phyloP scores from a whole-genome alignment of 2,797 vertebrate species.

The Anas flavirostris region DNA sequence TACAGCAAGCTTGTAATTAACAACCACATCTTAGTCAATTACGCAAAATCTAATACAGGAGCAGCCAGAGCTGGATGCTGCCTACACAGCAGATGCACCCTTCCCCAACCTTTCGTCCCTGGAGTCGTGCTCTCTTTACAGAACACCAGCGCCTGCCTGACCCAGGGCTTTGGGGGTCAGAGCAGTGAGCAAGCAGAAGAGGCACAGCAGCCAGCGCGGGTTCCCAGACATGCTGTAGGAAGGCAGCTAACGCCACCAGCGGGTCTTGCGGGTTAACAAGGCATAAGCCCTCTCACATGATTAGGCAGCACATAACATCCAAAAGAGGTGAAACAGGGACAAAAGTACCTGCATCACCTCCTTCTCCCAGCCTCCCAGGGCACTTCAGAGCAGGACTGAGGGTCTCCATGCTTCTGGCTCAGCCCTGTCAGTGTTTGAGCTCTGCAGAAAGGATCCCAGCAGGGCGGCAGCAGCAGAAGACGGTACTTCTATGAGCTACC shows the following conservation, averaged over 20 bases:
- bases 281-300: background rate
- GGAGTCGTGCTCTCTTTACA: background rate
- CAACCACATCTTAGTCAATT: background rate
- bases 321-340: background rate
- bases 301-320: background rate
- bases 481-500: background rate
- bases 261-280: background rate
- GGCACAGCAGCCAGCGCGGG: background rate
- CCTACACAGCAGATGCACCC: background rate
- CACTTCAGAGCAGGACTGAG: background rate
- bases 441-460: background rate
- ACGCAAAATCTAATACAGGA: slow-evolving; percentile 21
- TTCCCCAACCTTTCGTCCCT: background rate
- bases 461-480: background rate
- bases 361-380: background rate
- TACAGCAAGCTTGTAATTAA: slow-evolving; percentile 12
- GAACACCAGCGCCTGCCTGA: background rate
- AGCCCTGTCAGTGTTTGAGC: background rate
- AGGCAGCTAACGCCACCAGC: background rate
- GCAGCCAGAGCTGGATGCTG: slow-evolving; percentile 3
- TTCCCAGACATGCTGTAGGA: background rate
- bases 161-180: rapidly evolving
- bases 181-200: background rate
- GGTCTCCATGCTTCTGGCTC: background rate
- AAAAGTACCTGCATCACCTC: background rate